A percentile compares a stretch with the other conserved stretches of the same genome.
These are phyloP conservation scores for Drosophila mimetica DNA, from an alignment of 2,888 invertebrate species.

Conservation along the genomic window DNA sequence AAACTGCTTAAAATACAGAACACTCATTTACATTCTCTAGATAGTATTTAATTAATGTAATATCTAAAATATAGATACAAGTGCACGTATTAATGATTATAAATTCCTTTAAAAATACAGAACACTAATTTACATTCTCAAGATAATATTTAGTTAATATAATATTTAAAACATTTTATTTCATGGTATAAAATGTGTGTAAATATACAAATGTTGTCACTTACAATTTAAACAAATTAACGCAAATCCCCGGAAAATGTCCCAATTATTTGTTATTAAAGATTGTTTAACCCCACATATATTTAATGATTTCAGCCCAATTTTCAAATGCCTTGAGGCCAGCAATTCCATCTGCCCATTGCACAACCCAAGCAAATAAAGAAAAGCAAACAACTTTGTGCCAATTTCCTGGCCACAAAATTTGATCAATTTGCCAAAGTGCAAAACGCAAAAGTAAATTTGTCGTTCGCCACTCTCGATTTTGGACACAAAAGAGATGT, in stretches of 20 bases:
- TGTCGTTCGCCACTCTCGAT: conserved; percentile 35
- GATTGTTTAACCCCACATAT: conserved; percentile 4
- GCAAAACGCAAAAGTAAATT: conserved; percentile 25
- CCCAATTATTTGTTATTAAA: conserved; percentile 19
- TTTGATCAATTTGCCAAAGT: conserved; percentile 42
- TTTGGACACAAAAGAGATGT: conserved; percentile 36
- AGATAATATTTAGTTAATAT: too few species aligned
- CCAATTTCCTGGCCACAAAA: conserved; percentile 41
- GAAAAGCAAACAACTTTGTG: conserved; percentile 48
- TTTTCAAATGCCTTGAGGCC: conserved; percentile 27
- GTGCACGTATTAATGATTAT: too few species aligned
- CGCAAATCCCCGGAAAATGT: conserved; percentile 7
- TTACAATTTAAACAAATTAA: conserved; percentile 14
- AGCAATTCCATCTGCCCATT: conserved; percentile 21
- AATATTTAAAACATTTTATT: too few species aligned
- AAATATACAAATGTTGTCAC: too few species aligned
- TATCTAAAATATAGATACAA: too few species aligned
- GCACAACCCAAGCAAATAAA: conserved; percentile 34
- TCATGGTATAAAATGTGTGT: too few species aligned
- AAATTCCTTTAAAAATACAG: too few species aligned
- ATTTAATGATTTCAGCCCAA: conserved; percentile 29
- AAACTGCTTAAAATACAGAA: too few species aligned
- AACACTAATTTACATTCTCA: too few species aligned
- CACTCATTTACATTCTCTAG: too few species aligned
- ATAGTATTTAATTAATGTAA: too few species aligned